Conservation (phyloP, 2,797 vertebrate species). For the Morelia viridis region DNA sequence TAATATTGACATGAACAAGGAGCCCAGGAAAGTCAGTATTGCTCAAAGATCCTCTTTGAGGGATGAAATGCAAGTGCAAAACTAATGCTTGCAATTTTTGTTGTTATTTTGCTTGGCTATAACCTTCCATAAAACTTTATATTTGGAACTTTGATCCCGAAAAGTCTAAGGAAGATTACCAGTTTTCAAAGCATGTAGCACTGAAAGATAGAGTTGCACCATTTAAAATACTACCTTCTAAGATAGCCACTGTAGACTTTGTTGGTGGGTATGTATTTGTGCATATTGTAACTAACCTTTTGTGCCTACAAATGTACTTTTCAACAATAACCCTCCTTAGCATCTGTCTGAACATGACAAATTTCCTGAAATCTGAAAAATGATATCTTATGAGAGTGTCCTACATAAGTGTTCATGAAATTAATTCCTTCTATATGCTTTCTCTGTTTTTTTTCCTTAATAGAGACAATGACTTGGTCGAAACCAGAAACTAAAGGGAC, state of each 20-base stretch:
- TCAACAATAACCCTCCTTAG: background rate
- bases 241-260: too few species aligned
- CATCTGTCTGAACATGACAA: background rate
- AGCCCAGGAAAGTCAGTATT: background rate
- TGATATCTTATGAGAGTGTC: background rate
- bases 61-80: background rate
- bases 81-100: background rate
- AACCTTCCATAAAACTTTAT: background rate
- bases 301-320: background rate
- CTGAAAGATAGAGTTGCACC: background rate
- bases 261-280: background rate
- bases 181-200: background rate
- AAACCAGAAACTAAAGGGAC: slow-evolving; percentile 82
- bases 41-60: background rate
- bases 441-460: slow-evolving; percentile 58
- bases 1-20: background rate
- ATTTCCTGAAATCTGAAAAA: slow-evolving; percentile 10
- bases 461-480: slow-evolving; percentile 95
- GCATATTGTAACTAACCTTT: background rate
- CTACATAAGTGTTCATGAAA: background rate
- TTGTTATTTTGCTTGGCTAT: background rate
- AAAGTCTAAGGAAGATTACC: background rate
- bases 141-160: background rate
- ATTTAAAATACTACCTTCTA: background rate
- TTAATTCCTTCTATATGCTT: slow-evolving; percentile 5